Conservation (phyloP, 2,888 invertebrate species). For the Pinctada fucata region DNA sequence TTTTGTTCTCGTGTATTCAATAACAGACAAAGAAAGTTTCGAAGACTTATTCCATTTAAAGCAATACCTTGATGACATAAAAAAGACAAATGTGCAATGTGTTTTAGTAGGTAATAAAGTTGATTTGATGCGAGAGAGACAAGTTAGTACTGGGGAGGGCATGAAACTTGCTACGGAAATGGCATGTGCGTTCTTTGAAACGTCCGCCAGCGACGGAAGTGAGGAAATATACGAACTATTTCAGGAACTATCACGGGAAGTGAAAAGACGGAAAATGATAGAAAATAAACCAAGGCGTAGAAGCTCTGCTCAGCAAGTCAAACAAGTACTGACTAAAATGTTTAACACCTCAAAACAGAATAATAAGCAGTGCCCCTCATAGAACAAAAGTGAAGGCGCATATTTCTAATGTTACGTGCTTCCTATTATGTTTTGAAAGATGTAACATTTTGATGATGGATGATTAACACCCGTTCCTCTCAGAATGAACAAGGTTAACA, state of each 20-base stretch:
- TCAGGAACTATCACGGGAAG: constrained; percentile 74
- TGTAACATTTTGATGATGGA: too few relatives aligned
- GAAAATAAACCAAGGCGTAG: constrained; percentile 69
- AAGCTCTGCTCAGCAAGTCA: constrained; percentile 72
- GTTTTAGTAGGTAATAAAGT: constrained; percentile 73
- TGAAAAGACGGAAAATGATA: constrained; percentile 67
- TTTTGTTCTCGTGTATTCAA: constrained; percentile 72
- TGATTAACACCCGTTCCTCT: too few relatives aligned
- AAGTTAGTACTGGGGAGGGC: constrained; percentile 67
- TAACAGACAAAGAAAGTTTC: constrained; percentile 72
- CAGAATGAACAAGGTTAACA: too few relatives aligned
- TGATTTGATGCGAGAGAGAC: constrained; percentile 69
- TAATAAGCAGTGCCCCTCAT: constrained; percentile 50
- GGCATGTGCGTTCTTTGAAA: constrained; percentile 74
- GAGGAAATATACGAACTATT: constrained; percentile 73
- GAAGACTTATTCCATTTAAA: constrained; percentile 64
- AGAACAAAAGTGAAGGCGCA: too few relatives aligned
- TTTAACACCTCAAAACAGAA: constrained; percentile 52
- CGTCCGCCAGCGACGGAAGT: constrained; percentile 74
- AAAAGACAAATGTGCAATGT: constrained; percentile 71
- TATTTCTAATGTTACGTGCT: too few relatives aligned
- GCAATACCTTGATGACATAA: constrained; percentile 68
- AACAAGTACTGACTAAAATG: constrained; percentile 47
- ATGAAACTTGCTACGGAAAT: constrained; percentile 69
- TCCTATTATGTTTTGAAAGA: too few relatives aligned